A percentile compares a stretch with the other conserved stretches of the same genome.
Evolutionary conservation across 1,140 invertebrate species (phyloP).

Genomic region (Ostrea denselamellosa): DNA sequence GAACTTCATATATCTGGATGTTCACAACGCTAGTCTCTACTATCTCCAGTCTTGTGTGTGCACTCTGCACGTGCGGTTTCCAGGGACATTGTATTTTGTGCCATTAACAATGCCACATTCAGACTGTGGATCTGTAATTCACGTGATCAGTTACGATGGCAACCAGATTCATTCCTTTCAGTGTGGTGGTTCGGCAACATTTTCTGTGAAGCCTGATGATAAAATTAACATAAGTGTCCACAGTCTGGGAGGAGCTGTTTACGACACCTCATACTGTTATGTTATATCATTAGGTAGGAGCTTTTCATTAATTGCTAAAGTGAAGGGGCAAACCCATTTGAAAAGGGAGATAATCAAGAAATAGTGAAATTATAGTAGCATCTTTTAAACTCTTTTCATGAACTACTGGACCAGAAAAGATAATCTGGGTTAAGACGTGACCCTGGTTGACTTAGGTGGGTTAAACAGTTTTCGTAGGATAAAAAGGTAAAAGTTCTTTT

Average conservation of each 20-base stretch:
- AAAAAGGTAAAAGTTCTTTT: too few species aligned
- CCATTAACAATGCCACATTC: background rate
- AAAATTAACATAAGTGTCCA: background rate
- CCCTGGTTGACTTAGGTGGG: too few species aligned
- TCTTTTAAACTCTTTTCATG: too few species aligned
- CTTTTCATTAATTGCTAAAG: background rate
- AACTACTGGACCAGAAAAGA: too few species aligned
- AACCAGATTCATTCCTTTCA: background rate
- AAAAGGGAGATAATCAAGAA: too few species aligned
- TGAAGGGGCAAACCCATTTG: too few species aligned
- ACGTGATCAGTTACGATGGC: background rate
- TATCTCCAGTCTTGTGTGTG: background rate
- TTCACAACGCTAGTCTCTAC: slow-evolving; percentile 28
- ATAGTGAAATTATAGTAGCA: too few species aligned
- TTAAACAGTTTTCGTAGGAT: too few species aligned
- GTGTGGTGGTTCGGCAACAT: background rate
- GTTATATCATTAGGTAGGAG: background rate
- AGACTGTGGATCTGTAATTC: background rate
- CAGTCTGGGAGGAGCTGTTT: background rate
- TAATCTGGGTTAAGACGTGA: too few species aligned
- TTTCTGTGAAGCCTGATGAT: background rate
- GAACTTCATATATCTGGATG: slow-evolving; percentile 11
- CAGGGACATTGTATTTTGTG: background rate
- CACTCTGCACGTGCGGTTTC: slow-evolving; percentile 25
- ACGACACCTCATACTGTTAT: background rate